phyloP scores from a whole-genome alignment of 2,113 vertebrate species.

The Sander vitreus region DNA sequence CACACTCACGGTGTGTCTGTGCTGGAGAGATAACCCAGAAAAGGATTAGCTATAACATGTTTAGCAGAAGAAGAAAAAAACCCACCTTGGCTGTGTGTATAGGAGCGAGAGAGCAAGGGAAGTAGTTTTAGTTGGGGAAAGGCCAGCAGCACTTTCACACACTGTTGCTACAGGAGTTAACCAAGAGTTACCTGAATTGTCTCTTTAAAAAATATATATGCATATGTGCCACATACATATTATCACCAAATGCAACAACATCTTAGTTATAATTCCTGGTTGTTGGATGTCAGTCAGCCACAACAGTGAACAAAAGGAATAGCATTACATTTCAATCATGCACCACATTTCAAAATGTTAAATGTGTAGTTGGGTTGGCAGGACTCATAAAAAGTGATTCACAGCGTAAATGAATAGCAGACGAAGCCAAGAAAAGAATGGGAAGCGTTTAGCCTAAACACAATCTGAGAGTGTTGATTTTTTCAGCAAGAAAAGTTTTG shows the following conservation, averaged over 20 bases:
- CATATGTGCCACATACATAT: background rate
- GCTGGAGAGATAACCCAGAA: slow-evolving; percentile 60
- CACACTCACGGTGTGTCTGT: slow-evolving; percentile 50
- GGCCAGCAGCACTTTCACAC: slow-evolving; percentile 19
- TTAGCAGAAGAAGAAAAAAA: slow-evolving; percentile 19
- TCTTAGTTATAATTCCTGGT: background rate
- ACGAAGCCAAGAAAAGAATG: slow-evolving; percentile 36
- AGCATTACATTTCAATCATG: slow-evolving; percentile 35
- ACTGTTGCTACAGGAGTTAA: background rate
- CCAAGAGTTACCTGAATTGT: slow-evolving; percentile 23
- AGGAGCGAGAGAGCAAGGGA: slow-evolving; percentile 2
- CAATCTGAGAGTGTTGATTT: slow-evolving; percentile 5
- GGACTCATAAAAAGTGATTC: slow-evolving; percentile 13
- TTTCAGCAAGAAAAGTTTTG: slow-evolving; percentile 6
- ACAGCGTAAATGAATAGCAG: slow-evolving; percentile 16
- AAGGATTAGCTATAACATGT: slow-evolving; percentile 60
- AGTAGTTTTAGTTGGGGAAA: background rate
- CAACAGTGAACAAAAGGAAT: background rate
- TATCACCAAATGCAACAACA: background rate
- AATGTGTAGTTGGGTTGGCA: slow-evolving; percentile 35
- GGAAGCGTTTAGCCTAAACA: slow-evolving; percentile 24
- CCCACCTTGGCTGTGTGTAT: slow-evolving; percentile 17
- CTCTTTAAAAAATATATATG: background rate
- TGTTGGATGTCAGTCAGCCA: slow-evolving; percentile 21
- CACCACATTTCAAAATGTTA: slow-evolving; percentile 13